A percentile compares a stretch with the other conserved stretches of the same genome.
phyloP scores from a whole-genome alignment of 2,113 vertebrate species.

The Tenebrosternarchus preto region DNA sequence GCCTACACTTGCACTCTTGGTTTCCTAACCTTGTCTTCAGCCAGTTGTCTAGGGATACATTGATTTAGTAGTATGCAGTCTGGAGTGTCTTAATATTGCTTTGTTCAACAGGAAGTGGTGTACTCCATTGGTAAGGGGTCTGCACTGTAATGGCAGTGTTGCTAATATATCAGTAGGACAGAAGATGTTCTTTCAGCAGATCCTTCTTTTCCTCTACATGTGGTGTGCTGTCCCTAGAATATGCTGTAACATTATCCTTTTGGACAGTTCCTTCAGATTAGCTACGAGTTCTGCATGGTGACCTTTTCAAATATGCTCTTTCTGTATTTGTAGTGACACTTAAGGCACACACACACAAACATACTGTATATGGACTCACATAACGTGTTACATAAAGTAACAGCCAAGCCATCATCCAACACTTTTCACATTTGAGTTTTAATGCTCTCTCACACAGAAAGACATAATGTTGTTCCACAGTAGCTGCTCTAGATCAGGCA shows the following conservation, averaged over 20 bases:
- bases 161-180: not conserved
- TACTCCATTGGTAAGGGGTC: not conserved
- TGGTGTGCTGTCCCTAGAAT: constrained; percentile 1
- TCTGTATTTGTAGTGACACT: constrained; percentile 11
- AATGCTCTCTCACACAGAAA: not conserved
- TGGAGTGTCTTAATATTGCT: constrained; percentile 5
- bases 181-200: not conserved
- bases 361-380: not conserved
- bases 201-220: constrained; percentile 9
- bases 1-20: too few species aligned
- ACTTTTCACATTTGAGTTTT: not conserved
- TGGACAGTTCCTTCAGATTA: constrained; percentile 27
- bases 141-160: not conserved
- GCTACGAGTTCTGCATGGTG: constrained; percentile 40
- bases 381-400: not conserved
- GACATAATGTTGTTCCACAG: constrained; percentile 28
- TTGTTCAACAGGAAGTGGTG: constrained; percentile 1
- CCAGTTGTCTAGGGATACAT: not conserved
- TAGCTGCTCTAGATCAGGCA: constrained; percentile 10
- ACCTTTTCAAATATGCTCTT: constrained; percentile 34
- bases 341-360: not conserved
- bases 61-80: not conserved
- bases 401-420: not conserved
- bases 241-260: constrained; percentile 33
- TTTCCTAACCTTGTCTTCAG: not conserved